Conservation (phyloP, 2,797 vertebrate species). For the Chelidonichthys spinosus region DNA sequence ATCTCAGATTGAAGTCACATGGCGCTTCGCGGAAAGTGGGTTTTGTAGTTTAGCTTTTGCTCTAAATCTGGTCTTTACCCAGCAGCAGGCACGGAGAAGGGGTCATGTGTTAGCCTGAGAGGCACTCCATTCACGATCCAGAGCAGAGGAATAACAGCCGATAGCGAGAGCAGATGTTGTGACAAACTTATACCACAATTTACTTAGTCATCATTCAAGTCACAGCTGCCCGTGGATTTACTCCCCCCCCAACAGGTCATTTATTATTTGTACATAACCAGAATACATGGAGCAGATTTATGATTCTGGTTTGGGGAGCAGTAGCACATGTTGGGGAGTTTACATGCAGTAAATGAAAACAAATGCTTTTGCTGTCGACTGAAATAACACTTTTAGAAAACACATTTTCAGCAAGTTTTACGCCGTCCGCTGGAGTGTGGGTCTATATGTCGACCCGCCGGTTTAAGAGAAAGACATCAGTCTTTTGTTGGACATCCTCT, state of each 20-base stretch:
- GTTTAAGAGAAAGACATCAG: constrained; percentile 60
- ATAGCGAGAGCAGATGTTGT: constrained; percentile 68
- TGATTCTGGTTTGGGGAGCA: constrained; percentile 39
- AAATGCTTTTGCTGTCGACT: constrained; percentile 58
- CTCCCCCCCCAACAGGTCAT: constrained; percentile 50
- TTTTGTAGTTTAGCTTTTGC: constrained; percentile 70
- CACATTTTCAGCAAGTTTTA: constrained; percentile 58
- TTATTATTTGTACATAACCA: constrained; percentile 56
- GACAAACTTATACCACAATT: constrained; percentile 52
- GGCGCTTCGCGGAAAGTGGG: constrained; percentile 66
- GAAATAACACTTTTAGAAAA: constrained; percentile 27
- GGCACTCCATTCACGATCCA: constrained; percentile 60
- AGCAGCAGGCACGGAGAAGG: constrained; percentile 68
- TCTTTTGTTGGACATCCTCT: constrained; percentile 31
- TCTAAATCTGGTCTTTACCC: constrained; percentile 74
- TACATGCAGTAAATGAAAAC: constrained; percentile 45
- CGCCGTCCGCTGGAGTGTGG: constrained; percentile 39
- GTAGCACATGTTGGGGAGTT: constrained; percentile 42
- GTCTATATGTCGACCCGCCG: constrained; percentile 27
- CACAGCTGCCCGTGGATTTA: constrained; percentile 56
- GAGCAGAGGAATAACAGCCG: constrained; percentile 50
- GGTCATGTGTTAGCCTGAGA: constrained; percentile 65
- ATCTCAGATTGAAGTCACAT: constrained; percentile 80
- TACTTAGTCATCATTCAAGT: constrained; percentile 65
- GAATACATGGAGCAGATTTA: constrained; percentile 45